A percentile compares a stretch with the other conserved stretches of the same genome.
Evolutionary conservation across 2,113 vertebrate genomes (phyloP).

Genomic region (Lasiurus cinereus): DNA sequence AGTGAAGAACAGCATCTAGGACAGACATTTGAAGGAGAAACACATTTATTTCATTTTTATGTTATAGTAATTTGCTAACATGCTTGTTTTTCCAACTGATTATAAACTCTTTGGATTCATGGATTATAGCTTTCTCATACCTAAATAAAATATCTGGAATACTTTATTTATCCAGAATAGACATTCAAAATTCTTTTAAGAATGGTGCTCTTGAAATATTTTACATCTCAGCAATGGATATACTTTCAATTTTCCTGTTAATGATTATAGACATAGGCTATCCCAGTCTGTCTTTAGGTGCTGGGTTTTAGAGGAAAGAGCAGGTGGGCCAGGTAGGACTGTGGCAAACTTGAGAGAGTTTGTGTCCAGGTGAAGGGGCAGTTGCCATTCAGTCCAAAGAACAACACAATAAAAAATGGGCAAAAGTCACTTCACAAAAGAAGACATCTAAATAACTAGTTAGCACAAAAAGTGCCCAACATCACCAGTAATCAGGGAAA

Average conservation of each 20-base stretch:
- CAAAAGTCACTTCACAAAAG: neutral
- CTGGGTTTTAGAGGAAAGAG: neutral
- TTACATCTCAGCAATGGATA: neutral
- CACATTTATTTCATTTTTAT: neutral
- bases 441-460: neutral
- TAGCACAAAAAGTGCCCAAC: neutral
- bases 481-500: neutral
- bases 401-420: neutral
- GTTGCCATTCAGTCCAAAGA: neutral
- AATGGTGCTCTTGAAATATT: constrained; percentile 20
- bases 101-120: neutral
- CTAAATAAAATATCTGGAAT: neutral
- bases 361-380: neutral
- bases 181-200: neutral
- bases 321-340: neutral
- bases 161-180: neutral
- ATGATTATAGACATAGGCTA: neutral
- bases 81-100: neutral
- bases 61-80: neutral
- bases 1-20: neutral
- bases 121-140: neutral
- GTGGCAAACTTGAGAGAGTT: neutral
- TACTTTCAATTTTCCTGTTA: neutral
- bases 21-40: neutral
- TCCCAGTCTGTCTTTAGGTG: neutral